Conservation (phyloP, 2,113 vertebrate genomes). For the Muntiacus reevesi region DNA sequence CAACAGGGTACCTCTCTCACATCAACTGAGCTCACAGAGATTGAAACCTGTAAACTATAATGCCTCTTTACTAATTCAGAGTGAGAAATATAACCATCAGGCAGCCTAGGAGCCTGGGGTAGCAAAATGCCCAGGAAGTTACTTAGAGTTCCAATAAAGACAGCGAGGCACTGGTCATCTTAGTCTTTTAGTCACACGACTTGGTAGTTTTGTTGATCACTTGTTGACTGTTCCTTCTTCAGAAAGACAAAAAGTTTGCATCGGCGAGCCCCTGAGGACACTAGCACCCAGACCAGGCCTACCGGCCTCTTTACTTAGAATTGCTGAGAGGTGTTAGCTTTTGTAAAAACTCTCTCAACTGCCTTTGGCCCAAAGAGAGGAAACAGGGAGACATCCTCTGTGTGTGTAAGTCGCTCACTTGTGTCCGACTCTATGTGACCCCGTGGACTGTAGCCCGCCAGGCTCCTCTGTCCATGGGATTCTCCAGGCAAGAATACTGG, state of each 20-base stretch:
- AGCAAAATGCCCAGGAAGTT: not conserved
- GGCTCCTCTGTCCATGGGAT: not conserved
- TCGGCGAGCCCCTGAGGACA: not conserved
- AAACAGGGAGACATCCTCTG: not conserved
- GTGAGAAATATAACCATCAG: not conserved
- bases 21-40: not conserved
- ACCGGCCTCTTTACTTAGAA: not conserved
- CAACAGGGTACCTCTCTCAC: too few species aligned
- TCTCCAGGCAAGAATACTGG: not conserved
- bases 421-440: not conserved
- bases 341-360: not conserved
- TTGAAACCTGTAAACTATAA: not conserved
- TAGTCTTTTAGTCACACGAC: not conserved
- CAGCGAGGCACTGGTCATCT: not conserved
- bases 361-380: not conserved
- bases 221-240: not conserved
- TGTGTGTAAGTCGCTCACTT: not conserved
- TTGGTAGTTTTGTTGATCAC: not conserved
- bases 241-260: not conserved
- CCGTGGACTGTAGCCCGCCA: not conserved
- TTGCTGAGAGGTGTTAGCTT: not conserved
- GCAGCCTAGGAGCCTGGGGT: not conserved
- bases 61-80: too few species aligned
- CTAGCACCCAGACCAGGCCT: not conserved
- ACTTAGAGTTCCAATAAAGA: not conserved